Conservation (phyloP, 1,140 invertebrate species). For the Sitodiplosis mosellana region DNA sequence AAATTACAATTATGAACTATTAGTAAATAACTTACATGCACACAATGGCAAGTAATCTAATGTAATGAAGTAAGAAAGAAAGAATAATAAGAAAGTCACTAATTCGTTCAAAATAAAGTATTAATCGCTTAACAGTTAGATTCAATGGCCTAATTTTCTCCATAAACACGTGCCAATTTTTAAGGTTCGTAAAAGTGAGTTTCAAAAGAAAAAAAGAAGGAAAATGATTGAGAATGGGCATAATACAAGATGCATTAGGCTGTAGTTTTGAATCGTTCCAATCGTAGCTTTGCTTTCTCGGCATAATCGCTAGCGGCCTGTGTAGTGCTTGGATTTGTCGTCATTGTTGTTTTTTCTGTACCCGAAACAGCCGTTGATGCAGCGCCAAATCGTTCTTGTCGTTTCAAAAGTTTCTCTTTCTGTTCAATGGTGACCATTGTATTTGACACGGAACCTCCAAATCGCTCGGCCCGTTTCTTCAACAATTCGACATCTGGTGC, state of each 20-base stretch:
- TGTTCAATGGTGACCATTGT: constrained; percentile 43
- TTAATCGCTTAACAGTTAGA: too few species aligned
- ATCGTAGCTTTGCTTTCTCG: constrained; percentile 18
- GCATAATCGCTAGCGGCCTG: constrained; percentile 9
- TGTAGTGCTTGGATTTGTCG: background rate
- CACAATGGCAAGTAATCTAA: too few species aligned
- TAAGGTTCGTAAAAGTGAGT: too few species aligned
- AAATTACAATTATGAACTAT: too few species aligned
- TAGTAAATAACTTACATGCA: too few species aligned
- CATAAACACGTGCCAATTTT: too few species aligned
- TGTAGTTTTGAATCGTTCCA: constrained; percentile 18
- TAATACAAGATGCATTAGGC: constrained; percentile 1
- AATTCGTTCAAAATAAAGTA: too few species aligned
- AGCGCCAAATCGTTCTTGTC: constrained; percentile 47
- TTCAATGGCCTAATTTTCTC: too few species aligned
- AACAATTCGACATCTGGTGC: constrained; percentile 34
- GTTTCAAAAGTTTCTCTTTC: constrained; percentile 45
- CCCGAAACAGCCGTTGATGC: constrained; percentile 18
- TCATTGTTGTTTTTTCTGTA: background rate
- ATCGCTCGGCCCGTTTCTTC: constrained; percentile 54
- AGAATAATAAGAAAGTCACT: too few species aligned
- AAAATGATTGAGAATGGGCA: too few species aligned
- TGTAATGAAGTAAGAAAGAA: too few species aligned
- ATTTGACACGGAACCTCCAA: constrained; percentile 50
- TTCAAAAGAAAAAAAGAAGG: too few species aligned